A percentile compares a stretch with the other conserved stretches of the same genome.
Conservation (phyloP, 2,797 vertebrate genomes). For the Eospalax fontanierii region DNA sequence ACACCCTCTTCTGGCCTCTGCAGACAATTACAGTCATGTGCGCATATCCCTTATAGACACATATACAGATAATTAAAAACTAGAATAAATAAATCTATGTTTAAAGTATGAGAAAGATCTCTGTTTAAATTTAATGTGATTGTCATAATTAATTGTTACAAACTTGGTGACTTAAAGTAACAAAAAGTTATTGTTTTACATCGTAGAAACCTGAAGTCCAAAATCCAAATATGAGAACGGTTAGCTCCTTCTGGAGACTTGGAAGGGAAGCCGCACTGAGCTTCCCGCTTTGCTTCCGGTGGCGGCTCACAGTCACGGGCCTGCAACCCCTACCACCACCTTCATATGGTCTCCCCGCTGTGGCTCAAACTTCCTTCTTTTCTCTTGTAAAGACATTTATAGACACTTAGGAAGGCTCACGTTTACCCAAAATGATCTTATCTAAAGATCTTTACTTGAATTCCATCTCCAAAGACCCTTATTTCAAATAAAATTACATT, state of each 20-base stretch:
- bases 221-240: background rate
- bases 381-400: slow-evolving; percentile 9
- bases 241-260: background rate
- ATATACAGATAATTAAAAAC: background rate
- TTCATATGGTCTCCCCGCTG: background rate
- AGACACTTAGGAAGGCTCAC: background rate
- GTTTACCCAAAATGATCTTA: background rate
- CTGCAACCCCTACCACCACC: background rate
- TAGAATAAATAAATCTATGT: background rate
- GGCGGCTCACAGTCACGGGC: background rate
- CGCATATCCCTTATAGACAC: background rate
- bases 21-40: background rate
- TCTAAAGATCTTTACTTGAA: slow-evolving; percentile 12
- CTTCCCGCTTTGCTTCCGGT: background rate
- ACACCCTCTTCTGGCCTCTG: background rate
- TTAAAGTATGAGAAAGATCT: background rate
- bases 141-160: background rate
- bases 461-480: slow-evolving; percentile 27
- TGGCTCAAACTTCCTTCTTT: slow-evolving; percentile 17
- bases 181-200: background rate
- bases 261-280: background rate
- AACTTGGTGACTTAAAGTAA: background rate
- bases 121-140: slow-evolving; percentile 9
- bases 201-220: background rate
- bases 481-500: slow-evolving; percentile 48